Evolutionary conservation across 2,888 invertebrate genomes (phyloP), one percentile per base, ranked within the genome.

Genomic region (Therioaphis trifolii): DNA sequence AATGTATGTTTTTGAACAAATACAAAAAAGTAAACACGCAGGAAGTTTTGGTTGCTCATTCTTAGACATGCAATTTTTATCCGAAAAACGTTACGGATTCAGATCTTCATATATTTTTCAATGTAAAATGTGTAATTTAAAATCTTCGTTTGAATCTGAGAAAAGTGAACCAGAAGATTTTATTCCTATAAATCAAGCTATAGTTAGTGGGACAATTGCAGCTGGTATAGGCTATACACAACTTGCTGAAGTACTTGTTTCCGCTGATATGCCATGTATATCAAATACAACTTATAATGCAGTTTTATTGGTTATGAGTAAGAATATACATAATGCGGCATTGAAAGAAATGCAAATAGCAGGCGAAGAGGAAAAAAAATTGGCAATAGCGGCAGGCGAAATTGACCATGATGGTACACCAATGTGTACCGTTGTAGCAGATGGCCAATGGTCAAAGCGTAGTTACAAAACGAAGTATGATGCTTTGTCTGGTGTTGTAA

Each of bases 121-220:
- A 29, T 63, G 61, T 63, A 63, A 63, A 63, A 63, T 63, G 61
- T 63, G 61, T 29, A 63, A 63, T 63, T 29, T 63, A 29, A 29
- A 15, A 15, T 15, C 29, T 29, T 29, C 27, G 15, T 29, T 63
- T 29, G n/a, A n/a, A n/a, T n/a, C n/a, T n/a, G n/a, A n/a, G n/a
- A n/a, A n/a, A n/a, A n/a, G n/a, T n/a, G n/a, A 14, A 27, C 14
- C 29, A 18, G 14, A 29, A 63, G 29, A 27, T 15, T 63, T 27
- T 29, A 63, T 63, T 29, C 29, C 61, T 3, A 29, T 63, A 29
- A 63, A 63, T 63, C 5, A 29, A 27, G 61, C 61, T 63, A 29
- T 29, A 15, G 29, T 63, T 63, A 63, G 61, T 29, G 61, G 61
- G 15, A 29, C 27, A 27, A 63, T 63, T 63, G 27, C 27, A 29